Evolutionary conservation across 2,797 vertebrate species (phyloP).

Genomic region (Sebastes minor): DNA sequence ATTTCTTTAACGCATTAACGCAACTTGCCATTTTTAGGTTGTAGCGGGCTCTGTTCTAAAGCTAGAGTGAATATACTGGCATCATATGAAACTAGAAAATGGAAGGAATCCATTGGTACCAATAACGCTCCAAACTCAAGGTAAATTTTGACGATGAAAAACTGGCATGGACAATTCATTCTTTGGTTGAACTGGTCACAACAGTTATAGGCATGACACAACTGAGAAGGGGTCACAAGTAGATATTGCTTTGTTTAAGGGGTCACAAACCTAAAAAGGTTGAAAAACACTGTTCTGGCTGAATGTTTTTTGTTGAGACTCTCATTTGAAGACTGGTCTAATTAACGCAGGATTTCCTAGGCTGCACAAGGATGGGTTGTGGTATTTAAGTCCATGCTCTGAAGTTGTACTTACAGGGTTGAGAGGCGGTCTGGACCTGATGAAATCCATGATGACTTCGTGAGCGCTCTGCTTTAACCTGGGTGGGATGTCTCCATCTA

Average conservation of each 20-base stretch:
- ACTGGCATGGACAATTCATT: too few species aligned
- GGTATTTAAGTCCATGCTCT: neutral
- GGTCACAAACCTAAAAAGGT: too few species aligned
- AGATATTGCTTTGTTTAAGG: too few species aligned
- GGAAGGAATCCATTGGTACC: too few species aligned
- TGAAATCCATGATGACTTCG: slow-evolving; percentile 97
- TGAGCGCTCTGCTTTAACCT: slow-evolving; percentile 96
- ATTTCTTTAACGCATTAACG: too few species aligned
- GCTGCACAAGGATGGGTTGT: neutral
- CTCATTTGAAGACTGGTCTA: neutral
- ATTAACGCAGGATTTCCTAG: neutral
- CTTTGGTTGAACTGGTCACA: neutral
- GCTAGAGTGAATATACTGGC: too few species aligned
- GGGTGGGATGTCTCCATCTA: slow-evolving; percentile 91
- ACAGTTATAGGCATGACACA: neutral
- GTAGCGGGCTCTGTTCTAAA: too few species aligned
- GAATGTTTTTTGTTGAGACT: neutral
- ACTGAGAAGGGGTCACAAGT: neutral
- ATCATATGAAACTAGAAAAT: too few species aligned
- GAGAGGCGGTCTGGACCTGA: slow-evolving; percentile 93
- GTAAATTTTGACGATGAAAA: too few species aligned
- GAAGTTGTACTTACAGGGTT: slow-evolving; percentile 87
- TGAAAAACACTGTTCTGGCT: neutral
- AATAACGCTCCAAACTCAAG: too few species aligned
- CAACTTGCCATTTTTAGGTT: too few species aligned